Conservation (phyloP, 2,113 vertebrate genomes). For the Noturus placidus region DNA sequence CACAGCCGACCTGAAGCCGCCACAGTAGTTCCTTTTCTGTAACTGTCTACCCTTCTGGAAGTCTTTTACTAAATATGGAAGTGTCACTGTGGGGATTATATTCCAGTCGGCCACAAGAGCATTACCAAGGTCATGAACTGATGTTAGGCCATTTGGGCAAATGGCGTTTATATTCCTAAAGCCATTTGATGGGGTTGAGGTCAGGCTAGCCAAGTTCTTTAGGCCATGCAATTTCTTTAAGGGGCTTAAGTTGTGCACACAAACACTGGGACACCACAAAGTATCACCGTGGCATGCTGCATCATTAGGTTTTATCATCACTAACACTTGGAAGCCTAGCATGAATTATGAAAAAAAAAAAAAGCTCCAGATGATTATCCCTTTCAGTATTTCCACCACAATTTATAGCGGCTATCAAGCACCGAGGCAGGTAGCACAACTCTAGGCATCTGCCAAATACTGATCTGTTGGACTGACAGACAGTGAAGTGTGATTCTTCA, state of each 20-base stretch:
- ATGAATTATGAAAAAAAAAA: not conserved
- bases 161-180: not conserved
- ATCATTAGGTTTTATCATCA: not conserved
- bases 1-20: too few species aligned
- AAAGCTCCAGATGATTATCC: not conserved
- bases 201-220: not conserved
- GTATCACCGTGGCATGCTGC: not conserved
- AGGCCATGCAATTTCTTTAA: not conserved
- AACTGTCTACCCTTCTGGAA: not conserved
- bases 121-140: not conserved
- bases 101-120: not conserved
- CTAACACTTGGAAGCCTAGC: not conserved
- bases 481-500: not conserved
- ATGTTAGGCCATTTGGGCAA: not conserved
- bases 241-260: not conserved
- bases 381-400: not conserved
- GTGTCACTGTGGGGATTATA: not conserved
- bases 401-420: not conserved
- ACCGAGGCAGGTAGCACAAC: not conserved
- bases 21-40: not conserved
- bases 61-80: constrained; percentile 3
- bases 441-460: not conserved
- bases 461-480: constrained; percentile 1
- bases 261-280: not conserved
- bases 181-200: not conserved